Evolutionary conservation across 1,140 invertebrate species (phyloP).

Genomic region (Solenopsis invicta): DNA sequence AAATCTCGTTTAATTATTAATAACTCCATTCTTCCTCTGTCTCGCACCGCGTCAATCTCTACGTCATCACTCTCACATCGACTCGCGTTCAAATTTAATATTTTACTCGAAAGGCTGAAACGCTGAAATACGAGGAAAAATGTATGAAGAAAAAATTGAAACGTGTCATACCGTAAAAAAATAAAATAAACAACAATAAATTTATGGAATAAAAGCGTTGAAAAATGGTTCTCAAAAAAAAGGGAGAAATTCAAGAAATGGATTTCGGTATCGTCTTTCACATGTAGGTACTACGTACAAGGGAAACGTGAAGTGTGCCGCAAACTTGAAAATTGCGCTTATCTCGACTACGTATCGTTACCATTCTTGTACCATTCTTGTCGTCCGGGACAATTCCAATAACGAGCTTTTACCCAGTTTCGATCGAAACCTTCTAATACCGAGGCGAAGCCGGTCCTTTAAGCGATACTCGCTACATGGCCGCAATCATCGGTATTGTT

Average conservation of each 20-base stretch:
- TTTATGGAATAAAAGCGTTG: not conserved
- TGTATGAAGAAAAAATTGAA: not conserved
- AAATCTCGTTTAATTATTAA: constrained; percentile 1
- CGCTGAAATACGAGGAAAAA: not conserved
- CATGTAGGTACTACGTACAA: not conserved
- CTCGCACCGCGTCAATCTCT: not conserved
- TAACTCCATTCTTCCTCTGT: not conserved
- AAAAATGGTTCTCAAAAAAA: not conserved
- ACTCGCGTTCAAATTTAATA: not conserved
- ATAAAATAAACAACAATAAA: not conserved
- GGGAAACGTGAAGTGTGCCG: not conserved
- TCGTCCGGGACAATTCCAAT: constrained; percentile 67
- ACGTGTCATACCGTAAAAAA: no score
- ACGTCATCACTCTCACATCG: not conserved
- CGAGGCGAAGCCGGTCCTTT: not conserved
- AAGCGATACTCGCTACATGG: constrained; percentile 41
- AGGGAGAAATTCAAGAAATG: not conserved
- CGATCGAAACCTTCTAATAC: constrained; percentile 65
- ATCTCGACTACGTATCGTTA: constrained; percentile 35
- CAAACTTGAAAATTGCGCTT: not conserved
- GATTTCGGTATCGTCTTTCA: not conserved
- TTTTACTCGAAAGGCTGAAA: not conserved
- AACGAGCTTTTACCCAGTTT: constrained; percentile 73
- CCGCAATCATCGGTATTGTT: constrained; percentile 49
- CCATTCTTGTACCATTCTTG: constrained; percentile 36